A percentile compares a stretch with the other conserved stretches of the same genome.
phyloP scores from a whole-genome alignment of 2,888 invertebrate species.

The Acanthosepion esculentum region DNA sequence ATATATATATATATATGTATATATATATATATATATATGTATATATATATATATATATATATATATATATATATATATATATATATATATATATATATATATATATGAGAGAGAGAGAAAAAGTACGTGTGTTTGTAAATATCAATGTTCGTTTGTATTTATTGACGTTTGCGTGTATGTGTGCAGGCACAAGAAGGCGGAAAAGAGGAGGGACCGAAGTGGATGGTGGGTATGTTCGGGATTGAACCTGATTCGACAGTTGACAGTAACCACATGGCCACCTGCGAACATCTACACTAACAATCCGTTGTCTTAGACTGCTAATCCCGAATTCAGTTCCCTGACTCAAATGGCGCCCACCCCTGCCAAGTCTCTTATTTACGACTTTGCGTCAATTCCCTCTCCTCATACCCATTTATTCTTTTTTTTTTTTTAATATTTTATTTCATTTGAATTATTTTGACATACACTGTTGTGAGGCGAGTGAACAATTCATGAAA shows the following conservation, averaged over 20 bases:
- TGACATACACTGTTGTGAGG: not conserved
- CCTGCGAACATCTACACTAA: not conserved
- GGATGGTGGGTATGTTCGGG: not conserved
- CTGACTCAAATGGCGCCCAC: not conserved
- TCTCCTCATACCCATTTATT: not conserved
- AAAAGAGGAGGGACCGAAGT: not conserved
- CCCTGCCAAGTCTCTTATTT: not conserved
- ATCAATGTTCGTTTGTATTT: not conserved
- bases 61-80: not conserved
- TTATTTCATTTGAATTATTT: not conserved
- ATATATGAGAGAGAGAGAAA: not conserved
- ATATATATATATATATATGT: too few relatives aligned
- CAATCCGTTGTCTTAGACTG: not conserved
- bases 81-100: constrained; percentile 33
- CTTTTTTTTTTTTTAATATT: not conserved
- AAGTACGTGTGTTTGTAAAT: too few relatives aligned
- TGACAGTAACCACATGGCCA: not conserved
- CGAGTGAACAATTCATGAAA: not conserved
- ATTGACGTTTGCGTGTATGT: not conserved
- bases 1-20: constrained; percentile 25
- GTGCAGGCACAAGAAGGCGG: not conserved
- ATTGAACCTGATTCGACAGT: not conserved
- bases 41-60: not conserved
- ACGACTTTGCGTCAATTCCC: too few relatives aligned
- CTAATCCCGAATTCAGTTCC: not conserved